Evolutionary conservation across 2,113 vertebrate species (phyloP).

Genomic region (Perognathus longimembris): DNA sequence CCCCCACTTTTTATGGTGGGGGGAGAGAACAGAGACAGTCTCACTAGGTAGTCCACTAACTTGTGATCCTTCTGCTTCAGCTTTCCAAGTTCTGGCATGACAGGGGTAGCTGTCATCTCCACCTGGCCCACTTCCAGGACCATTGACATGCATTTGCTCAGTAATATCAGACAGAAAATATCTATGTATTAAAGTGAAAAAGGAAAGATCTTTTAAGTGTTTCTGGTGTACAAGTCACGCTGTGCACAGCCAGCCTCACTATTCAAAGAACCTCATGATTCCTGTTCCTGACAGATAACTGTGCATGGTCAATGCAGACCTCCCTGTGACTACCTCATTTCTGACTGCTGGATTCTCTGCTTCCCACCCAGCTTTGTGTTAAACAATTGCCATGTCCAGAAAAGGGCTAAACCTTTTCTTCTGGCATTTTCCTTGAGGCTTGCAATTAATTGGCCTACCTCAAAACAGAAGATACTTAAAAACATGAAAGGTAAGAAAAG

Average conservation of each 20-base stretch:
- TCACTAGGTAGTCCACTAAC: too few species aligned
- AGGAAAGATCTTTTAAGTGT: not conserved
- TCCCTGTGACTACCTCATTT: not conserved
- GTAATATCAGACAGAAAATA: not conserved
- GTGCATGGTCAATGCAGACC: not conserved
- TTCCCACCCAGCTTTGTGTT: not conserved
- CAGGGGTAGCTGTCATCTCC: too few species aligned
- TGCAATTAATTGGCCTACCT: not conserved
- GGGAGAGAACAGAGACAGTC: too few species aligned
- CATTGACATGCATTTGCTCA: not conserved
- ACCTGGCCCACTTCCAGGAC: slow-evolving; percentile 1
- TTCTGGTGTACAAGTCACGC: not conserved
- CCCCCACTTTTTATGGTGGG: too few species aligned
- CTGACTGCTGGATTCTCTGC: not conserved
- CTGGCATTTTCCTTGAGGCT: not conserved
- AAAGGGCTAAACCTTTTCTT: not conserved
- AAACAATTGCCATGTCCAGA: not conserved
- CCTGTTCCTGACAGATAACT: not conserved
- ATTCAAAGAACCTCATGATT: not conserved
- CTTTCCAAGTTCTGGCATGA: not conserved
- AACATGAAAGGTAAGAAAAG: not conserved
- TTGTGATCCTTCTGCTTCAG: too few species aligned
- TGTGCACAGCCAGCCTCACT: not conserved
- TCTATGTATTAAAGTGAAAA: not conserved
- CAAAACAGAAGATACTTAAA: slow-evolving; percentile 15